Percentiles rank a stretch among this genome's conserved stretches.
Conservation (phyloP, 2,888 invertebrate species). For the Tricholauxania praeusta region DNA sequence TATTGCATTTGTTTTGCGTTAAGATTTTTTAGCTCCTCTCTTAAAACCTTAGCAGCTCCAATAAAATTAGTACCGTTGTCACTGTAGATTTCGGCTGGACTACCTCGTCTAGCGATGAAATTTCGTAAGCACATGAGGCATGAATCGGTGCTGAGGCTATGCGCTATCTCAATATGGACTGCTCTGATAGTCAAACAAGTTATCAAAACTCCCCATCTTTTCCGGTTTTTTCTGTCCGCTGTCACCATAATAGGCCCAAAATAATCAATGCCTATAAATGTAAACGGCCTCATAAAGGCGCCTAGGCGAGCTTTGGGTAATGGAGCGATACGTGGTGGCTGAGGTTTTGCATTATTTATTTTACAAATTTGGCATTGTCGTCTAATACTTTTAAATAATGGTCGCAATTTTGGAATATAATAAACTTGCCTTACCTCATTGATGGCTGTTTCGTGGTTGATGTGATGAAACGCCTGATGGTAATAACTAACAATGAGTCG, state of each 20-base stretch:
- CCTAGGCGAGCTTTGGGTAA: constrained; percentile 42
- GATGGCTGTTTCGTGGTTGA: constrained; percentile 29
- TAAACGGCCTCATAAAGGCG: constrained; percentile 5
- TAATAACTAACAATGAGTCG: constrained; percentile 34
- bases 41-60: constrained; percentile 14
- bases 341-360: constrained; percentile 31
- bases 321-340: constrained; percentile 42
- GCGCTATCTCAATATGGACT: too few species aligned
- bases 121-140: too few species aligned
- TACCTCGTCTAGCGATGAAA: too few species aligned
- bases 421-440: constrained; percentile 32
- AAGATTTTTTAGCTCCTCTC: constrained; percentile 6
- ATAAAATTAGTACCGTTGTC: constrained; percentile 34
- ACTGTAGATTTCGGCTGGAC: too few species aligned
- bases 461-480: constrained; percentile 27
- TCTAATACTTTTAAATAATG: constrained; percentile 2
- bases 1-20: neutral
- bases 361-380: constrained; percentile 41
- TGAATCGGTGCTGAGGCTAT: too few species aligned
- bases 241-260: too few species aligned
- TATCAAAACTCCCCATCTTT: too few species aligned
- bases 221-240: too few species aligned
- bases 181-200: too few species aligned
- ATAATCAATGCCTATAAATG: too few species aligned
- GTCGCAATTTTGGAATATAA: constrained; percentile 26